phyloP scores from a whole-genome alignment of 2,888 invertebrate genomes.

The Tetranychus truncatus region DNA sequence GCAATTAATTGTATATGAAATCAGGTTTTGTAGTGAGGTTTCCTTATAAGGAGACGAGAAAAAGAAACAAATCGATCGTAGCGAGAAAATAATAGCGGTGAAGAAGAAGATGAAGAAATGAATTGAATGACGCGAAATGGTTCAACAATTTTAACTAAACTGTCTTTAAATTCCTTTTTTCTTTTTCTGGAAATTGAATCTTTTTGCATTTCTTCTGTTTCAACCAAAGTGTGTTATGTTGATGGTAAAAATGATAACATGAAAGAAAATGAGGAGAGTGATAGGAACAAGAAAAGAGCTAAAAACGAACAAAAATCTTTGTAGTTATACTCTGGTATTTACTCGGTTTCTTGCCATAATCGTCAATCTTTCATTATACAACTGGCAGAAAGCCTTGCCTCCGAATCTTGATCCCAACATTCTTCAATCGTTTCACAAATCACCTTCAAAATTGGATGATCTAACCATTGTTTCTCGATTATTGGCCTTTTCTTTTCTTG shows the following conservation, averaged over 20 bases:
- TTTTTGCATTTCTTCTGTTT: no score
- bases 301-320: background rate
- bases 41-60: no score
- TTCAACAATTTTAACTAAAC: no score
- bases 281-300: background rate
- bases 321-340: background rate
- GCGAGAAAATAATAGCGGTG: no score
- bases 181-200: no score
- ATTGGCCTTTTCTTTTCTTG: conserved; percentile 69
- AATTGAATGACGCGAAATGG: no score
- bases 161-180: no score
- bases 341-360: background rate
- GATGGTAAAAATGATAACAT: background rate
- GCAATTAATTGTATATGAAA: no score
- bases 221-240: background rate
- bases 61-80: no score
- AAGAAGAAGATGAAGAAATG: no score
- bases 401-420: conserved; percentile 97
- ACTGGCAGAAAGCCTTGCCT: conserved; percentile 84
- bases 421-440: conserved; percentile 91
- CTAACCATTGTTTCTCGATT: conserved; percentile 63
- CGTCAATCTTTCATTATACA: conserved; percentile 62
- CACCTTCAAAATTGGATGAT: conserved; percentile 56
- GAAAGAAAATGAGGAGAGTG: background rate
- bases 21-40: no score